phyloP scores from a whole-genome alignment of 2,888 invertebrate species.

The Sceliomorpha sp. region DNA sequence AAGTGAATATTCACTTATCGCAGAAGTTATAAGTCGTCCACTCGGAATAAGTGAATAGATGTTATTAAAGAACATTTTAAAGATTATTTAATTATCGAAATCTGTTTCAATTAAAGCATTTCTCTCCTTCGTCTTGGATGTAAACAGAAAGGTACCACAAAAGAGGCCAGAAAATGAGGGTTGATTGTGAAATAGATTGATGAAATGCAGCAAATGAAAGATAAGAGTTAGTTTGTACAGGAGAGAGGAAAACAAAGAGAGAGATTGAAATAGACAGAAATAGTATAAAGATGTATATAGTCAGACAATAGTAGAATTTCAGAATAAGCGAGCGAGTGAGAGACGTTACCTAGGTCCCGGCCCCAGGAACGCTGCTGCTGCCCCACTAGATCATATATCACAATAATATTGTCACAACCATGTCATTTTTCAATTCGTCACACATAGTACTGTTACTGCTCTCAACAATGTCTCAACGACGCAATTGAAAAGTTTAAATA shows the following conservation, averaged over 20 bases:
- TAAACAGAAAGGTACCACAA: conserved; percentile 26
- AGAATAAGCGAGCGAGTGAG: conserved; percentile 77
- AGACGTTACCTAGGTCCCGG: conserved; percentile 84
- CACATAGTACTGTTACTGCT: conserved; percentile 54
- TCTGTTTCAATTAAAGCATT: too few species aligned
- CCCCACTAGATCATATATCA: conserved; percentile 83
- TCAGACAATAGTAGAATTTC: conserved; percentile 68
- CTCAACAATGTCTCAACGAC: conserved; percentile 39
- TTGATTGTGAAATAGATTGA: conserved; percentile 30
- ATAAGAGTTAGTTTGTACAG: conserved; percentile 40
- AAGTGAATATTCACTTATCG: too few species aligned
- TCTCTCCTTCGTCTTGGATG: conserved; percentile 32
- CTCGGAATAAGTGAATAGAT: too few species aligned
- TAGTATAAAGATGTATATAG: conserved; percentile 58
- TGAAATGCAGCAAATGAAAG: conserved; percentile 33
- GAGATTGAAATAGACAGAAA: conserved; percentile 53
- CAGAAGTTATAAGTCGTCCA: too few species aligned
- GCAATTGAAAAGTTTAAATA: conserved; percentile 28
- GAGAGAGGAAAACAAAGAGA: conserved; percentile 55
- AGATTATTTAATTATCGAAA: too few species aligned
- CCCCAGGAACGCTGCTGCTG: conserved; percentile 84
- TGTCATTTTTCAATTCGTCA: conserved; percentile 66
- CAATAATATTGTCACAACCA: conserved; percentile 78
- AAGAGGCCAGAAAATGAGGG: conserved; percentile 39
- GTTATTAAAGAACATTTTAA: too few species aligned